Evolutionary conservation across 2,797 vertebrate genomes (phyloP).

Genomic region (Squalus acanthias): DNA sequence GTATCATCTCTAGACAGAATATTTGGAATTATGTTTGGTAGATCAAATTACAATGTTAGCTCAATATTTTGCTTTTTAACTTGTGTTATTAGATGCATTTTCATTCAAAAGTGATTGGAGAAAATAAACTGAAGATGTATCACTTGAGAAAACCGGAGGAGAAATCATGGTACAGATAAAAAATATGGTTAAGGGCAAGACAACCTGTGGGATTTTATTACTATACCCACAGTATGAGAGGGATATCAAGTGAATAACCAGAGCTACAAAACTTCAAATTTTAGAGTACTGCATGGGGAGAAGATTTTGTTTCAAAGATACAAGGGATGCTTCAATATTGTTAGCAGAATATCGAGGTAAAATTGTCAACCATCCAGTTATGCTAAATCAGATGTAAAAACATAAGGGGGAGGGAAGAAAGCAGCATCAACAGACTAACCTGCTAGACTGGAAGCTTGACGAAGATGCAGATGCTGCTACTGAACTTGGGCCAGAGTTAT

Average conservation of each 20-base stretch:
- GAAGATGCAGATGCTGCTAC: conserved; percentile 31
- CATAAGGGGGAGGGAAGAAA: not conserved
- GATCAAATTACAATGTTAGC: not conserved
- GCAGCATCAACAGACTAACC: not conserved
- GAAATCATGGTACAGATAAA: not conserved
- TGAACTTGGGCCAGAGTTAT: conserved; percentile 36
- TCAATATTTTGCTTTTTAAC: not conserved
- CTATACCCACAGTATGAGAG: not conserved
- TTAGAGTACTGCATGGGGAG: not conserved
- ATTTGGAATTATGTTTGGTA: not conserved
- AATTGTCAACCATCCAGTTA: not conserved
- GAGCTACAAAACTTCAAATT: not conserved
- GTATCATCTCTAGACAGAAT: not conserved
- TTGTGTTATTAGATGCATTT: not conserved
- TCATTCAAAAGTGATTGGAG: not conserved
- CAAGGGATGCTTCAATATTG: not conserved
- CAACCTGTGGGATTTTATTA: not conserved
- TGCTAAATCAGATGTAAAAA: not conserved
- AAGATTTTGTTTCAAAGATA: not conserved
- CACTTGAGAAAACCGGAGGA: not conserved
- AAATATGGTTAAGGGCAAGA: not conserved
- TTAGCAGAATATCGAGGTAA: not conserved
- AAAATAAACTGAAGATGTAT: not conserved
- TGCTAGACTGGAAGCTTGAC: conserved; percentile 21
- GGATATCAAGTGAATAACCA: not conserved